phyloP scores from a whole-genome alignment of 2,888 invertebrate species.

The Gastrophysa polygoni region DNA sequence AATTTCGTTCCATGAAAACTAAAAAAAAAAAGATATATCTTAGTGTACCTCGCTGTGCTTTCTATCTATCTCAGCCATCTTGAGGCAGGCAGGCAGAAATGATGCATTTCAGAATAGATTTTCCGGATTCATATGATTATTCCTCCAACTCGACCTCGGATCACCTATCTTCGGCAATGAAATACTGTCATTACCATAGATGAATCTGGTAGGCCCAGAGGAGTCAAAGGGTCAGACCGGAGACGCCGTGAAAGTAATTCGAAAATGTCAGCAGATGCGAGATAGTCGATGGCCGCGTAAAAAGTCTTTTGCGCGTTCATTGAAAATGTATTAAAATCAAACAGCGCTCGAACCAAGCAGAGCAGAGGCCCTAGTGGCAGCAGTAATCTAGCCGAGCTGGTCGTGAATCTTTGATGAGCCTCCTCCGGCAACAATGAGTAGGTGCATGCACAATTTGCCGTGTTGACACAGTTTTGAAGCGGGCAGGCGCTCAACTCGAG shows the following conservation, averaged over 20 bases:
- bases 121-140: constrained; percentile 25
- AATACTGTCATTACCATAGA: constrained; percentile 31
- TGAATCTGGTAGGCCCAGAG: background rate
- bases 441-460: constrained; percentile 59
- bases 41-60: too few relatives aligned
- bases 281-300: constrained; percentile 38
- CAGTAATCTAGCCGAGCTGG: constrained; percentile 45
- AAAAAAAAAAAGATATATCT: too few relatives aligned
- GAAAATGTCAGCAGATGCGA: constrained; percentile 36
- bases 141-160: background rate
- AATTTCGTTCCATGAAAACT: too few relatives aligned
- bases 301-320: constrained; percentile 55
- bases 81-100: too few relatives aligned
- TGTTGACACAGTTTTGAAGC: constrained; percentile 60
- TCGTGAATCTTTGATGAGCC: constrained; percentile 57
- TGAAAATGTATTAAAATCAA: constrained; percentile 60
- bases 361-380: constrained; percentile 13
- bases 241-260: constrained; percentile 22
- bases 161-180: background rate
- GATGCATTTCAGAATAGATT: too few relatives aligned
- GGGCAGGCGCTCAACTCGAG: constrained; percentile 41
- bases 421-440: constrained; percentile 54
- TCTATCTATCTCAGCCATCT: too few relatives aligned
- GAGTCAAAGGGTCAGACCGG: constrained; percentile 37
- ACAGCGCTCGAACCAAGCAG: constrained; percentile 48